Percentiles rank a stretch among this genome's conserved stretches.
Evolutionary conservation across 64 coral and sea anemone genomes (phyloP).

Genomic region (Porites lutea): DNA sequence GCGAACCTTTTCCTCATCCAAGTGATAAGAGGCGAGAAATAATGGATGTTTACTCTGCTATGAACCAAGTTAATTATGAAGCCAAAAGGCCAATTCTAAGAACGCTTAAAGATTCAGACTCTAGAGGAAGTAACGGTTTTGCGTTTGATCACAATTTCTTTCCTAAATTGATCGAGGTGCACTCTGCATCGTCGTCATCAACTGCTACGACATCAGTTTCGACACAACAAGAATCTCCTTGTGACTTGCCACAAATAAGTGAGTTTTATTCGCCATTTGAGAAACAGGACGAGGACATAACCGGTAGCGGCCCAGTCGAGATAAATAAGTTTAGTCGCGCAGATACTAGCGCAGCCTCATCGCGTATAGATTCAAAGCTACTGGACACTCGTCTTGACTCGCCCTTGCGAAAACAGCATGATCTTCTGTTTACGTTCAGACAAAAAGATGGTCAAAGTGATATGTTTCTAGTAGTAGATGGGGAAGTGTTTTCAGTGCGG

Average conservation of each 20-base stretch:
- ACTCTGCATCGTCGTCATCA: background rate
- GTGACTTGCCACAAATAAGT: background rate
- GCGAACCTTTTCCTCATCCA: background rate
- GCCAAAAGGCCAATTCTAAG: background rate
- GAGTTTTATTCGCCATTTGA: background rate
- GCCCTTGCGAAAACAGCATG: background rate
- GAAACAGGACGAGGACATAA: background rate
- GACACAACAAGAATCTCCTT: background rate
- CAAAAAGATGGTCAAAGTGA: constrained; percentile 6
- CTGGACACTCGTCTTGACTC: background rate
- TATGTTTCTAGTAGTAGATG: background rate
- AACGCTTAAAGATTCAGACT: background rate
- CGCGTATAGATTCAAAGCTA: background rate
- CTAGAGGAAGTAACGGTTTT: background rate
- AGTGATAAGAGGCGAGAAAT: background rate
- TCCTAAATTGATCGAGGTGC: constrained; percentile 22
- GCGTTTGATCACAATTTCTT: constrained; percentile 31
- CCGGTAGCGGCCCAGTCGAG: background rate
- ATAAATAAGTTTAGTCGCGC: background rate
- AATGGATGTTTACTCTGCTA: background rate
- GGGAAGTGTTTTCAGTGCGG: background rate
- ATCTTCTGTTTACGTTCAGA: background rate
- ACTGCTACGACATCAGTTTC: background rate
- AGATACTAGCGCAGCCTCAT: background rate
- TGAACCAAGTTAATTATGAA: background rate